Percentiles rank a stretch among this genome's conserved stretches.
These are phyloP conservation scores for Tangachromis dhanisi DNA, from an alignment of 2,113 vertebrate genomes.

Conservation along the genomic window DNA sequence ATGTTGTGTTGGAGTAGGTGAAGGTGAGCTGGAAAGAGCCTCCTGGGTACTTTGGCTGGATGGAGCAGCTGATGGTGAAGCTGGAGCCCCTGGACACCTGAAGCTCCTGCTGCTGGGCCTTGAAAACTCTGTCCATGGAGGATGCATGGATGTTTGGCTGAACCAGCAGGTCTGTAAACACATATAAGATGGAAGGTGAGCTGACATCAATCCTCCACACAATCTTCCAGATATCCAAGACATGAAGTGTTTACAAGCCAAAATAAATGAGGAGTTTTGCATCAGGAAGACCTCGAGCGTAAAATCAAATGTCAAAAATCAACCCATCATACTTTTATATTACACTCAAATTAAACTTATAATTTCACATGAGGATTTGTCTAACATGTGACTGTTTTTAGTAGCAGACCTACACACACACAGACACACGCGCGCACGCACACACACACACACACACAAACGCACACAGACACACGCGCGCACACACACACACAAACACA, in stretches of 20 bases:
- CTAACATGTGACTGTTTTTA: not conserved
- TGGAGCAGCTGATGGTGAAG: not conserved
- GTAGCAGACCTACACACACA: not conserved
- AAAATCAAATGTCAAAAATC: not conserved
- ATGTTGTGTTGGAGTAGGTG: not conserved
- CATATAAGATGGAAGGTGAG: not conserved
- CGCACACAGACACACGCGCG: too few species aligned
- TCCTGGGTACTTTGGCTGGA: not conserved
- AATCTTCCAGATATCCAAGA: not conserved
- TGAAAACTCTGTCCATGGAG: not conserved
- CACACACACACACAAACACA: too few species aligned
- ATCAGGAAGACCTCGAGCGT: not conserved
- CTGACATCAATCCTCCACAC: not conserved
- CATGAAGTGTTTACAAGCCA: not conserved
- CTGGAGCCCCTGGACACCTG: not conserved
- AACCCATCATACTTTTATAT: not conserved
- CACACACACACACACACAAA: fast-evolving
- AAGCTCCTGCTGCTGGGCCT: not conserved
- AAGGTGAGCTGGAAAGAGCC: not conserved
- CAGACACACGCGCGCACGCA: fast-evolving
- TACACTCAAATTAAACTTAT: not conserved
- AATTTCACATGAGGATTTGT: not conserved
- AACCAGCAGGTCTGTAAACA: not conserved
- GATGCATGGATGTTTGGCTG: not conserved
- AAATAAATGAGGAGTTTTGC: not conserved